Percentiles rank a stretch among this genome's conserved stretches.
Evolutionary conservation across 2,797 vertebrate species (phyloP).

Genomic region (Notoglanidium macrostoma): DNA sequence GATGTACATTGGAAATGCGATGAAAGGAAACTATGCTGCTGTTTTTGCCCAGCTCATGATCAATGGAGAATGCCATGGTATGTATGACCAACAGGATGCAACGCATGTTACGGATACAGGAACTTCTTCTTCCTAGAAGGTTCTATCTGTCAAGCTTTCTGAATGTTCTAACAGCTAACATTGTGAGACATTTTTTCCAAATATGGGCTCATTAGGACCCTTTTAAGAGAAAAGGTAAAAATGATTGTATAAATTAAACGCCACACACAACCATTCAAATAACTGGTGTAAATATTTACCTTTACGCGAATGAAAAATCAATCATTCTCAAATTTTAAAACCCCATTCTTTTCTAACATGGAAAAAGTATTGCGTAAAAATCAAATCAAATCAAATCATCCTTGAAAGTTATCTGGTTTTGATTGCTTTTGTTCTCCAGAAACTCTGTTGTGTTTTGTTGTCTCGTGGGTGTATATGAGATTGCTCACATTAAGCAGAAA

Average conservation of each 20-base stretch:
- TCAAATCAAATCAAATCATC: background rate
- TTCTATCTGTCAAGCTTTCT: background rate
- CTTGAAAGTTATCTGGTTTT: background rate
- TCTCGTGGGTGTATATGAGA: background rate
- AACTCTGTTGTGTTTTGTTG: background rate
- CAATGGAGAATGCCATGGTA: conserved; percentile 66
- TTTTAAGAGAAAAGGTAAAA: background rate
- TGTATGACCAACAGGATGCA: background rate
- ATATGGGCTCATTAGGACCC: background rate
- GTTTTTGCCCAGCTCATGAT: conserved; percentile 72
- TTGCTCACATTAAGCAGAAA: background rate
- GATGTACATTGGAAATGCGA: conserved; percentile 70
- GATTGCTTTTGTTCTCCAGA: background rate
- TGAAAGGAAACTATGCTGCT: conserved; percentile 61
- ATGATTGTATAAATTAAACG: background rate
- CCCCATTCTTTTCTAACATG: too few species aligned
- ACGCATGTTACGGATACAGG: background rate
- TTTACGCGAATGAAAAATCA: background rate
- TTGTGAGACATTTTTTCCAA: background rate
- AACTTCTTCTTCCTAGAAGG: background rate
- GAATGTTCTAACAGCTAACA: background rate
- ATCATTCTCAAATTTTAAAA: background rate
- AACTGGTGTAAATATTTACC: background rate
- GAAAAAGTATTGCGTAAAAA: background rate
- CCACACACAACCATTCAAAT: background rate